phyloP scores from a whole-genome alignment of 2,797 vertebrate species.

The Nyctibius grandis region DNA sequence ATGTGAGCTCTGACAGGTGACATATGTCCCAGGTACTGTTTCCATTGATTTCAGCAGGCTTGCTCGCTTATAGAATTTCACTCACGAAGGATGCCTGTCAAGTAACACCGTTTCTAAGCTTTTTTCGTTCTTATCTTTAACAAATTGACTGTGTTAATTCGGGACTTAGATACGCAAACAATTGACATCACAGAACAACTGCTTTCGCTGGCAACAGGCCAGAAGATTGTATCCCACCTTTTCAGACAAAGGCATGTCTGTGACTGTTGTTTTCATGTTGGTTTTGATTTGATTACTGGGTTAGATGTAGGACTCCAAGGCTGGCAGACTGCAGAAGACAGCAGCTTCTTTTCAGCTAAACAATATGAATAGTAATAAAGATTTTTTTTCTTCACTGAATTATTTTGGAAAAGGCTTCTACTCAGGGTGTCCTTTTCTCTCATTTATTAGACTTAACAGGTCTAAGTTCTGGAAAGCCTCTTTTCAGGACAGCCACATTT shows the following conservation, averaged over 20 bases:
- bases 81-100: background rate
- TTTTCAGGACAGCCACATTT: background rate
- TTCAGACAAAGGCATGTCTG: background rate
- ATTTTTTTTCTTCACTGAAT: background rate
- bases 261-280: background rate
- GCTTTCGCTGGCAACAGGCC: background rate
- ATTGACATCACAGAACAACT: background rate
- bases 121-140: background rate
- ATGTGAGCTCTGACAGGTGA: background rate
- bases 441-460: background rate
- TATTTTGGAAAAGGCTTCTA: background rate
- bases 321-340: background rate
- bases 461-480: background rate
- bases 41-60: background rate
- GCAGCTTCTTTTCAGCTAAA: background rate
- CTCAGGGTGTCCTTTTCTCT: background rate
- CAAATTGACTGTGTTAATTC: background rate
- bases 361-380: background rate
- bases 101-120: background rate
- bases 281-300: background rate
- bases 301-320: background rate
- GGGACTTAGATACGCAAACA: background rate
- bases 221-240: background rate
- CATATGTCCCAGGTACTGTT: fast-evolving
- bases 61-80: background rate